phyloP scores from a whole-genome alignment of 1,140 invertebrate species.

The Diorhabda elongata region DNA sequence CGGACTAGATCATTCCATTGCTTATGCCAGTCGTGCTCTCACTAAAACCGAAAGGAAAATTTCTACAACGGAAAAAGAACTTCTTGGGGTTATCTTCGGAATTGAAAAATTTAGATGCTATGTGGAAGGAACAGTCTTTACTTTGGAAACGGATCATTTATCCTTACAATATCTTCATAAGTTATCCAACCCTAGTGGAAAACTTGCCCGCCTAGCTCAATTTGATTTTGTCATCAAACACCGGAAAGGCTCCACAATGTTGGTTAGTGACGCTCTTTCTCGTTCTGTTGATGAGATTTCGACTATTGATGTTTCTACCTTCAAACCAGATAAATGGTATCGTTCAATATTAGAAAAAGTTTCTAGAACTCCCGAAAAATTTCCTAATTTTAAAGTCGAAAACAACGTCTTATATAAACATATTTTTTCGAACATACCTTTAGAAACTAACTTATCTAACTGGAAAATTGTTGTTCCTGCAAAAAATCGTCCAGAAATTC shows the following conservation, averaged over 20 bases:
- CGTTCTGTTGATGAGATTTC: conserved; percentile 10
- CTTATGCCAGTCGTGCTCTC: conserved; percentile 43
- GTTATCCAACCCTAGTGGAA: conserved; percentile 44
- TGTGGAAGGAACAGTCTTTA: conserved; percentile 47
- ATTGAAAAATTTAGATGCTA: conserved; percentile 47
- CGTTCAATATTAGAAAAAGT: conserved; percentile 4
- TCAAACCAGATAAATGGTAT: conserved; percentile 19
- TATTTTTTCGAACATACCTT: background rate
- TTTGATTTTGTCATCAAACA: conserved; percentile 14
- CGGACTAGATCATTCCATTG: conserved; percentile 18
- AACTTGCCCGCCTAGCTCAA: conserved; percentile 47
- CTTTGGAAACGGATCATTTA: conserved; percentile 50
- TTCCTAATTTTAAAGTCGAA: conserved; percentile 10
- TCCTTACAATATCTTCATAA: conserved; percentile 48
- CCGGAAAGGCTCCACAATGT: background rate
- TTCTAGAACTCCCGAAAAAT: conserved; percentile 13
- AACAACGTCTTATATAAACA: conserved; percentile 12
- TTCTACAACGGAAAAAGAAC: conserved; percentile 49
- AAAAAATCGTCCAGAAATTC: conserved; percentile 11
- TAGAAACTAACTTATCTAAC: conserved; percentile 4
- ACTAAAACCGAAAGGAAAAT: conserved; percentile 46
- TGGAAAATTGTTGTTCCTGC: conserved; percentile 25
- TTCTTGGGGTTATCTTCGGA: conserved; percentile 47
- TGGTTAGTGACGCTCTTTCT: conserved; percentile 17
- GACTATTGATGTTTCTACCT: conserved; percentile 4